These are phyloP conservation scores for Sinocyclocheilus rhinocerous DNA, from an alignment of 2,113 vertebrate genomes.

Conservation along the genomic window DNA sequence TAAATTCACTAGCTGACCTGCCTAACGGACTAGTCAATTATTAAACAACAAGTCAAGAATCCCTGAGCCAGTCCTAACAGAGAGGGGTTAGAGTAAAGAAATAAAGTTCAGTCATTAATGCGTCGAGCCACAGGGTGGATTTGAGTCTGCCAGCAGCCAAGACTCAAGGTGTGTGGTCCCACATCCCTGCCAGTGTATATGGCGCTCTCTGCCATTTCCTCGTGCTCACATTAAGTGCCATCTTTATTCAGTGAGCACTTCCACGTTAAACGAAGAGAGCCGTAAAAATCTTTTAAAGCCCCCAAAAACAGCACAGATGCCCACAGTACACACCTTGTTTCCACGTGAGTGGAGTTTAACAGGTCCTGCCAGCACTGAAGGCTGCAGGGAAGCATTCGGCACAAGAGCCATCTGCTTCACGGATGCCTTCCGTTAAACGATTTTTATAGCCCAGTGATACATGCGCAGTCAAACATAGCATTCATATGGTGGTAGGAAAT, in stretches of 20 bases:
- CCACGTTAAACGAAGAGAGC: background rate
- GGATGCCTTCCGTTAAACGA: conserved; percentile 8
- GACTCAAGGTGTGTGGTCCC: conserved; percentile 21
- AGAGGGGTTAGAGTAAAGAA: background rate
- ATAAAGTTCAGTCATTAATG: background rate
- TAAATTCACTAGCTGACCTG: background rate
- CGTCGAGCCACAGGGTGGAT: background rate
- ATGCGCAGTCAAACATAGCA: conserved; percentile 1
- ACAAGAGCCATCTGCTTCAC: conserved; percentile 4
- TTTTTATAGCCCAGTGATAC: conserved; percentile 11
- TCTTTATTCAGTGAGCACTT: background rate
- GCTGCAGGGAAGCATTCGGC: background rate
- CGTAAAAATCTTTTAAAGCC: conserved; percentile 5
- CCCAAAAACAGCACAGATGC: conserved; percentile 33
- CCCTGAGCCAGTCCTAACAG: background rate
- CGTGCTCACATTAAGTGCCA: background rate
- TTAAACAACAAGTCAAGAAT: background rate
- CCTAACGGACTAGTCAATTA: background rate
- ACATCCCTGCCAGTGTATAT: background rate
- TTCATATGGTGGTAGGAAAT: conserved; percentile 5
- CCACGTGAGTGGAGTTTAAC: conserved; percentile 5
- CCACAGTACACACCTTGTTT: conserved; percentile 38
- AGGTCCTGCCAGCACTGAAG: conserved; percentile 14
- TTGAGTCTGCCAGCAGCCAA: background rate
- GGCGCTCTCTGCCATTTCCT: background rate